A percentile compares a stretch with the other conserved stretches of the same genome.
phyloP scores from a whole-genome alignment of 1,140 invertebrate genomes.

The Leptinotarsa lineolata region DNA sequence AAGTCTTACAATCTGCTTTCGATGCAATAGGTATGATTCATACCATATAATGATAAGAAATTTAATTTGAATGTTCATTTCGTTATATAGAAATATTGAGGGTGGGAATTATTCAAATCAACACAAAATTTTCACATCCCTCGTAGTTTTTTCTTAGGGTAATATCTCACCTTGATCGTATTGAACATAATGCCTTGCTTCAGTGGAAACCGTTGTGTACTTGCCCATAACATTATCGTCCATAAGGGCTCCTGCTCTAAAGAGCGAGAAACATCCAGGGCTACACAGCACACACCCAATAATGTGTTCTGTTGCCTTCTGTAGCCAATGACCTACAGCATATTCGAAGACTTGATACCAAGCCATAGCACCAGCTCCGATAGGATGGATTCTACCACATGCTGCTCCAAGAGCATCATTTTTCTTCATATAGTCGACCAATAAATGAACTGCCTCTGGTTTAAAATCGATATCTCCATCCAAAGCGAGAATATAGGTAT shows the following conservation, averaged over 20 bases:
- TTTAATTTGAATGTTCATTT: no score
- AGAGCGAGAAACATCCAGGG: constrained; percentile 91
- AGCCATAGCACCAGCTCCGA: constrained; percentile 84
- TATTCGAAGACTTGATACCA: constrained; percentile 96
- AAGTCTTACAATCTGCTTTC: no score
- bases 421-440: constrained; percentile 91
- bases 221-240: constrained; percentile 88
- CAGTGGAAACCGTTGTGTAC: constrained; percentile 79
- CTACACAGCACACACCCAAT: constrained; percentile 87
- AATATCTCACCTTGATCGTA: constrained; percentile 77
- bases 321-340: constrained; percentile 92
- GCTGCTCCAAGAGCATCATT: constrained; percentile 86
- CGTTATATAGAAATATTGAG: no score
- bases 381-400: constrained; percentile 90
- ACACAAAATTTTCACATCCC: not conserved
- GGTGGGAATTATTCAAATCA: not conserved
- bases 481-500: constrained; percentile 87
- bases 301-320: constrained; percentile 93
- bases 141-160: not conserved
- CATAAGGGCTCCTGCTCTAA: constrained; percentile 86
- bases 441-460: constrained; percentile 80
- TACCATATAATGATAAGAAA: no score
- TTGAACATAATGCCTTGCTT: constrained; percentile 86
- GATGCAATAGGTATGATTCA: no score
- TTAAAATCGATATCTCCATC: constrained; percentile 94